A percentile compares a stretch with the other conserved stretches of the same genome.
Conservation (phyloP, 1,140 invertebrate genomes). For the Drosophila littoralis region DNA sequence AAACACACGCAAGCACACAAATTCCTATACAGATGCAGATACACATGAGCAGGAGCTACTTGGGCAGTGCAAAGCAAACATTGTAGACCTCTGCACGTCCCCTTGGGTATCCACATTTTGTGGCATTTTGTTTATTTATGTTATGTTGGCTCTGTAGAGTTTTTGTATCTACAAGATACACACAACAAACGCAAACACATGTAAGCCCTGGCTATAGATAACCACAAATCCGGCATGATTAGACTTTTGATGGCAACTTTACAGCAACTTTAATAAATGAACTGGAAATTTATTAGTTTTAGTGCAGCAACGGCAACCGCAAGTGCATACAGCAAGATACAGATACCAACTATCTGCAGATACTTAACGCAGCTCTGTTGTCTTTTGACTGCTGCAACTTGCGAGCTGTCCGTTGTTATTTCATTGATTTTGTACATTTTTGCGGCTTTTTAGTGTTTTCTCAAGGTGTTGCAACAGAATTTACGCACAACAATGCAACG, state of each 20-base stretch:
- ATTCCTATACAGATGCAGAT: slow-evolving; percentile 7
- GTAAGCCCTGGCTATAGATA: slow-evolving; percentile 54
- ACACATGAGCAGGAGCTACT: slow-evolving; percentile 2
- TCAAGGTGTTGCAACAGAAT: slow-evolving; percentile 42
- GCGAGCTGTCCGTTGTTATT: slow-evolving; percentile 25
- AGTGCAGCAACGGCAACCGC: slow-evolving; percentile 36
- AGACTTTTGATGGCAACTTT: slow-evolving; percentile 61
- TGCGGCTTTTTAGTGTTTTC: slow-evolving; percentile 13
- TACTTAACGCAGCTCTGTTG: slow-evolving; percentile 43
- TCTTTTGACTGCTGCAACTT: slow-evolving; percentile 15
- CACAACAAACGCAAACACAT: slow-evolving; percentile 41
- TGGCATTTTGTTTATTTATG: slow-evolving; percentile 63
- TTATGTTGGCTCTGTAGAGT: slow-evolving; percentile 51
- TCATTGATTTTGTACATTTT: slow-evolving; percentile 50
- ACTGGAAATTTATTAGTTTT: slow-evolving; percentile 60
- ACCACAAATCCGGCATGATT: slow-evolving; percentile 65
- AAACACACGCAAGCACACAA: slow-evolving; percentile 5
- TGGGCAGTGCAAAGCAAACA: slow-evolving; percentile 39
- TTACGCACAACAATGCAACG: slow-evolving; percentile 10
- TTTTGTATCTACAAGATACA: slow-evolving; percentile 58
- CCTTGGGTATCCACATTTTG: slow-evolving; percentile 50
- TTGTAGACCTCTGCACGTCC: slow-evolving; percentile 19
- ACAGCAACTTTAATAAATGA: slow-evolving; percentile 66
- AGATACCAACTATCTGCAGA: slow-evolving; percentile 18
- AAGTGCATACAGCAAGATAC: slow-evolving; percentile 43